Conservation (phyloP, 2,113 vertebrate species). For the Nothocercus nigrocapillus region DNA sequence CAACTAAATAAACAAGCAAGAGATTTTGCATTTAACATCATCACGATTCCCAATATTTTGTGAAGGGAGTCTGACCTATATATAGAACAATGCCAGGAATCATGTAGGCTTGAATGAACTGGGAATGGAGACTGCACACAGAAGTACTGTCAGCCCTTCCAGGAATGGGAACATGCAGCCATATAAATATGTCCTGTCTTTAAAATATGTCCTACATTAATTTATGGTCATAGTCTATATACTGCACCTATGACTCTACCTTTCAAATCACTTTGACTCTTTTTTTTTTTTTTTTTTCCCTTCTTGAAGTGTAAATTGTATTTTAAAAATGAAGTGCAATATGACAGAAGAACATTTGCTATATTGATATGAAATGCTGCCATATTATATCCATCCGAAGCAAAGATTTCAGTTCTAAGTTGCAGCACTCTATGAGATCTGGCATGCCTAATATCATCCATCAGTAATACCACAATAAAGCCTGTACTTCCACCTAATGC, state of each 20-base stretch:
- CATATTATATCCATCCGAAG: neutral
- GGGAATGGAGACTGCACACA: neutral
- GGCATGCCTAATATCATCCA: neutral
- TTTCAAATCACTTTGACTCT: neutral
- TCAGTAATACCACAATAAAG: neutral
- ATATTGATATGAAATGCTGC: neutral
- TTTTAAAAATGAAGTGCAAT: neutral
- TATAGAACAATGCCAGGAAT: neutral
- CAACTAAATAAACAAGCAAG: neutral
- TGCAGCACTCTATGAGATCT: neutral
- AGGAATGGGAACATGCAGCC: no score
- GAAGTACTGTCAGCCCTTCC: neutral
- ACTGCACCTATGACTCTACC: rapidly evolving
- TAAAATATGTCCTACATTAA: neutral
- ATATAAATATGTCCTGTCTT: neutral
- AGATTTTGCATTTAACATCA: rapidly evolving
- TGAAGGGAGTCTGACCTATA: neutral
- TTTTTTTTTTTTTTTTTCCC: neutral
- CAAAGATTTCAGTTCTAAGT: neutral
- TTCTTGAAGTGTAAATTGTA: neutral
- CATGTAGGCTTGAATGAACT: neutral
- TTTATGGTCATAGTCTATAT: neutral
- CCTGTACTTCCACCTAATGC: neutral
- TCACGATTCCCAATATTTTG: neutral
- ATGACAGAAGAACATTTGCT: neutral